Evolutionary conservation across 2,888 invertebrate species (phyloP).

Genomic region (Drosophila gaucha): DNA sequence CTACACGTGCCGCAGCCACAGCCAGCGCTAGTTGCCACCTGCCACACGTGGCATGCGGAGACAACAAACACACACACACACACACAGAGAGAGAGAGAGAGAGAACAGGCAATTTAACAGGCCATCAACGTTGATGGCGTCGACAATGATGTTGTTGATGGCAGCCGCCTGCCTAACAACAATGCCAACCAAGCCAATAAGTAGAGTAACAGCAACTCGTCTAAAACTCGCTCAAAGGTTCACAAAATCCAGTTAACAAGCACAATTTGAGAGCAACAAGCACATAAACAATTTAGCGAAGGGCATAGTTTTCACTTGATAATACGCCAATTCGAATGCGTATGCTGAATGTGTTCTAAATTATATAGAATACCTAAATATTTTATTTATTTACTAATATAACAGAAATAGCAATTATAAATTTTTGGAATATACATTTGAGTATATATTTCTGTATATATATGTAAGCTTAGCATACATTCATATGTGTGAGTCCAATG

Average conservation of each 20-base stretch:
- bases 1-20: conserved; percentile 13
- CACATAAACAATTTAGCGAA: background rate
- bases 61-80: conserved; percentile 54
- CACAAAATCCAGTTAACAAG: conserved; percentile 23
- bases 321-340: background rate
- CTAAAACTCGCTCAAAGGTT: conserved; percentile 21
- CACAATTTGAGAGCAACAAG: conserved; percentile 2
- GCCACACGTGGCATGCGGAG: conserved; percentile 45
- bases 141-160: conserved; percentile 79
- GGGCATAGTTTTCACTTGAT: background rate
- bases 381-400: too few relatives aligned
- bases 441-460: too few relatives aligned
- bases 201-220: conserved; percentile 26
- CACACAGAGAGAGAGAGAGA: too few relatives aligned
- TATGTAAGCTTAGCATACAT: too few relatives aligned
- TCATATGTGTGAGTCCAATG: too few relatives aligned
- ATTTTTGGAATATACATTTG: too few relatives aligned
- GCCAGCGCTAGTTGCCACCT: background rate
- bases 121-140: conserved; percentile 80
- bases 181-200: conserved; percentile 67
- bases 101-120: conserved; percentile 81
- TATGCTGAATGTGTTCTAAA: too few relatives aligned
- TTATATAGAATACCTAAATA: too few relatives aligned
- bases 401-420: too few relatives aligned
- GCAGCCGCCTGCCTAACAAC: conserved; percentile 50